phyloP scores from a whole-genome alignment of 2,888 invertebrate species.

The Gymnocheta viridis region DNA sequence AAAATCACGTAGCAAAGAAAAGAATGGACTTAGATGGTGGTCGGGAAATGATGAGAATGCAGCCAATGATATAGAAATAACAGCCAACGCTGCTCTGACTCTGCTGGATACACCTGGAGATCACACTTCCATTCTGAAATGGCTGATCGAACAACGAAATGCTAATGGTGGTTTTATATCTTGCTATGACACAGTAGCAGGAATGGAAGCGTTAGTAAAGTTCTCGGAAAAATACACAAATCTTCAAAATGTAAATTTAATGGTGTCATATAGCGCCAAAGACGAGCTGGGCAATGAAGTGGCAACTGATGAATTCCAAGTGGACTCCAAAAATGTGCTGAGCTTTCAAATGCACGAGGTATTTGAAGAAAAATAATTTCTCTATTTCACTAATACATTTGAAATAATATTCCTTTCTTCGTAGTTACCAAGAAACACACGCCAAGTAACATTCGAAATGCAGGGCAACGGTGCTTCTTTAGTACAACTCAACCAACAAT shows the following conservation, averaged over 20 bases:
- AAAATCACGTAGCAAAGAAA: constrained; percentile 80
- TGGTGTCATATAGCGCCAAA: constrained; percentile 20
- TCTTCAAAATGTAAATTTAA: constrained; percentile 23
- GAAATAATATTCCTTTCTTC: background rate
- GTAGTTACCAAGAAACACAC: constrained; percentile 77
- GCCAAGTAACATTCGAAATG: constrained; percentile 87
- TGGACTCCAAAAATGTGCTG: constrained; percentile 88
- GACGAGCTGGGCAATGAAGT: constrained; percentile 12
- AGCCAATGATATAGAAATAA: constrained; percentile 88
- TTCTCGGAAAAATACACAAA: constrained; percentile 84
- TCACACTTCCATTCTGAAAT: constrained; percentile 84
- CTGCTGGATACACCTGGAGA: constrained; percentile 78
- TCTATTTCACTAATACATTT: background rate
- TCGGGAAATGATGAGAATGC: constrained; percentile 83
- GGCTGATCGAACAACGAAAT: constrained; percentile 87
- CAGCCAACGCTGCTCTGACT: constrained; percentile 91
- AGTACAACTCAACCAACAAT: constrained; percentile 88
- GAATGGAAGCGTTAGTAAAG: constrained; percentile 86
- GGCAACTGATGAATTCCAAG: constrained; percentile 71
- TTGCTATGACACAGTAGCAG: constrained; percentile 89
- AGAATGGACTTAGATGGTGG: constrained; percentile 89
- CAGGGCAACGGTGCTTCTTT: constrained; percentile 90
- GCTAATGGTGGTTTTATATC: constrained; percentile 87
- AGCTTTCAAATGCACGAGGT: constrained; percentile 90
- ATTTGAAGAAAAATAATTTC: constrained; percentile 50